Conservation (phyloP, 2,113 vertebrate species). For the Oreotrochilus melanogaster region DNA sequence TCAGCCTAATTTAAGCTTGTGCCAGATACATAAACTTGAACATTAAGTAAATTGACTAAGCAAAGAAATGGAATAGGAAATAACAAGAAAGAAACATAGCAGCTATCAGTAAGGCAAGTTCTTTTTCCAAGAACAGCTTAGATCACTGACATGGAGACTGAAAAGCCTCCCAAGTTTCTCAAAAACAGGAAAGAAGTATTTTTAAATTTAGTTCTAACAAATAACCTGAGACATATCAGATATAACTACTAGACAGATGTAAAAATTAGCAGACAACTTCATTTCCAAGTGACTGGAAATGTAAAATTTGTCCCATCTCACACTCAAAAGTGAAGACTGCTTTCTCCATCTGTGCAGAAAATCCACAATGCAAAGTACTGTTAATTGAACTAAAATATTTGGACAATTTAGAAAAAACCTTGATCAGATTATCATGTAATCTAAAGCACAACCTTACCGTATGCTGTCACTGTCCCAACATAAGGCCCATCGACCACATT, state of each 20-base stretch:
- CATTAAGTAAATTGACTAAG: not conserved
- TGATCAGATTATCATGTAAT: not conserved
- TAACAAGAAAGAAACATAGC: not conserved
- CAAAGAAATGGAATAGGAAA: not conserved
- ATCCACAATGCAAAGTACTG: not conserved
- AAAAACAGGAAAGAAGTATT: not conserved
- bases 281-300: not conserved
- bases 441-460: constrained; percentile 82
- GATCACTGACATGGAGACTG: fast-evolving
- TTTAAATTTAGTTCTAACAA: not conserved
- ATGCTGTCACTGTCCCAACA: constrained; percentile 97
- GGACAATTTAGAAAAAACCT: not conserved
- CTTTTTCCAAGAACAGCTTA: not conserved
- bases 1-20: not conserved
- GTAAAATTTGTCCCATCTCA: not conserved
- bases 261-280: not conserved
- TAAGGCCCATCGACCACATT: constrained; percentile 97
- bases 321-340: not conserved
- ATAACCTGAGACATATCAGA: not conserved
- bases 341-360: not conserved
- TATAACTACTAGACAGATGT: not conserved
- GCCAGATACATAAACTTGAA: not conserved
- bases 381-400: not conserved
- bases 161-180: not conserved
- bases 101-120: not conserved